phyloP scores from a whole-genome alignment of 2,888 invertebrate genomes.

The Isoperla grammatica region DNA sequence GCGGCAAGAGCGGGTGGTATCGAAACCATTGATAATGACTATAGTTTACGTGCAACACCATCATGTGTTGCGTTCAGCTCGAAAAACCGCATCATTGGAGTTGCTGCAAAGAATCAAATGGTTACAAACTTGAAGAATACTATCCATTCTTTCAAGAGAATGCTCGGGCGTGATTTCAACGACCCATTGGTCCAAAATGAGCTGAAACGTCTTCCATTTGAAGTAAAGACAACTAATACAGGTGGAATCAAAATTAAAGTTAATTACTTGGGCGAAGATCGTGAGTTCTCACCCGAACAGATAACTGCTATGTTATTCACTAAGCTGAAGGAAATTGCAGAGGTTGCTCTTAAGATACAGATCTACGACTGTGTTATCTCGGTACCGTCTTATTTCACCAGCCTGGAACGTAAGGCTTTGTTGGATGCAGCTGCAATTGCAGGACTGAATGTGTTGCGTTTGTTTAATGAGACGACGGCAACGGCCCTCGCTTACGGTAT shows the following conservation, averaged over 20 bases:
- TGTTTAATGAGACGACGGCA: conserved; percentile 97
- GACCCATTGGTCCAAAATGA: conserved; percentile 88
- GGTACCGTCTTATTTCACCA: conserved; percentile 90
- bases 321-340: conserved; percentile 89
- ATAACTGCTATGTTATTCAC: conserved; percentile 94
- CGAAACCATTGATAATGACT: conserved; percentile 99
- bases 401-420: conserved; percentile 86
- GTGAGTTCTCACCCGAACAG: conserved; percentile 87
- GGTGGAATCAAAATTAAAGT: conserved; percentile 85
- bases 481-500: conserved; percentile 96
- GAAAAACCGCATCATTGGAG: conserved; percentile 89
- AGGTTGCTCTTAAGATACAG: conserved; percentile 79
- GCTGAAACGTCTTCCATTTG: conserved; percentile 70
- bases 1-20: conserved; percentile 99
- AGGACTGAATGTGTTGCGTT: conserved; percentile 86
- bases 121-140: conserved; percentile 98
- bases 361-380: conserved; percentile 92
- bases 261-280: conserved; percentile 79
- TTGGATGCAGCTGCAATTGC: conserved; percentile 89
- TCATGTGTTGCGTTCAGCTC: conserved; percentile 93
- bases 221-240: conserved; percentile 66
- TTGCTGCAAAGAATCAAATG: conserved; percentile 94
- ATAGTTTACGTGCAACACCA: conserved; percentile 95
- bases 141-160: conserved; percentile 85
- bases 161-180: conserved; percentile 83